A percentile compares a stretch with the other conserved stretches of the same genome.
These are phyloP conservation scores for Chironomus striatipennis DNA, from an alignment of 1,140 invertebrate genomes.

Conservation along the genomic window DNA sequence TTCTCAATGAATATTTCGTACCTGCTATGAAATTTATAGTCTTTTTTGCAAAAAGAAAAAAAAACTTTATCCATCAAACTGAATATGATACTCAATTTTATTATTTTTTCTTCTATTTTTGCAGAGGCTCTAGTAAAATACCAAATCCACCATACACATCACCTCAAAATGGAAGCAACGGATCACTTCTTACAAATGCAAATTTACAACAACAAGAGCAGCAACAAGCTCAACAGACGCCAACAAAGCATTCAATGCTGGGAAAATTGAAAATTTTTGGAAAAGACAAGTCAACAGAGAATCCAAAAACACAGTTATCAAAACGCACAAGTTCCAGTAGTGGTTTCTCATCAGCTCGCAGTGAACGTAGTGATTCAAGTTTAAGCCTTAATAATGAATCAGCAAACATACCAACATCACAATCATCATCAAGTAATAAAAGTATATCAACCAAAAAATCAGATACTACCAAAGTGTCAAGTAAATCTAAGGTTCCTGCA, in stretches of 20 bases:
- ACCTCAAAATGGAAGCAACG: not conserved
- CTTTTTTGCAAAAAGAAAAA: not conserved
- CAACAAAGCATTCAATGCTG: constrained; percentile 73
- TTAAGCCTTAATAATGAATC: constrained; percentile 46
- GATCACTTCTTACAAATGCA: constrained; percentile 1
- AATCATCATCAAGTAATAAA: constrained; percentile 10
- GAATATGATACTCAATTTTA: not conserved
- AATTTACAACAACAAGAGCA: constrained; percentile 10
- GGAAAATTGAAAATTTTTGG: constrained; percentile 91
- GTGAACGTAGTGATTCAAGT: constrained; percentile 49
- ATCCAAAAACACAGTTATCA: constrained; percentile 52
- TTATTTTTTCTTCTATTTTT: not conserved
- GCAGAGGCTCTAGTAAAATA: not conserved
- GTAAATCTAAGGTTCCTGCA: constrained; percentile 1
- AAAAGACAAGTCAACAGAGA: constrained; percentile 59
- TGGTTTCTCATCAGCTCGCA: constrained; percentile 80
- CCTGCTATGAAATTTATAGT: not conserved
- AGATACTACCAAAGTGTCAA: not conserved
- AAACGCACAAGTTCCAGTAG: constrained; percentile 83
- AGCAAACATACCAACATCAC: constrained; percentile 5
- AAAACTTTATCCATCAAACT: not conserved
- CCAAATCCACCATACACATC: not conserved
- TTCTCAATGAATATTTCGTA: too few relatives aligned
- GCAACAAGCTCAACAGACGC: constrained; percentile 29
- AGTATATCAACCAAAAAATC: not conserved